Conservation (phyloP, 2,888 invertebrate genomes). For the Malthinus seriepunctatus region DNA sequence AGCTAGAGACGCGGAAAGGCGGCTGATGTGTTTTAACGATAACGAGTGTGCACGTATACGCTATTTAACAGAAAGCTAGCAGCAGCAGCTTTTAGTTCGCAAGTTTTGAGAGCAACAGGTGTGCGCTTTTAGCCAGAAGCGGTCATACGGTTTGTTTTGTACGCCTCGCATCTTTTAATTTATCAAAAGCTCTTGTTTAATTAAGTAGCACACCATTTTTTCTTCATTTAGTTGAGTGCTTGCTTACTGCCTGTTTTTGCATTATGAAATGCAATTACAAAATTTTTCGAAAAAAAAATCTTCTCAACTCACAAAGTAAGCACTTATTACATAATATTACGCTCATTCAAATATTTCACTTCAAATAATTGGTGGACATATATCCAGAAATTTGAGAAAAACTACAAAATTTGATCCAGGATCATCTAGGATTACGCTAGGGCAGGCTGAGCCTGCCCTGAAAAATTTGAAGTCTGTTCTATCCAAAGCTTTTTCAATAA, state of each 20-base stretch:
- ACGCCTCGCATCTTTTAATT: conserved; percentile 22
- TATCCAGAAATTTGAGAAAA: too few species aligned
- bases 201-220: conserved; percentile 18
- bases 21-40: conserved; percentile 32
- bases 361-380: too few species aligned
- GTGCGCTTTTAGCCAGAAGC: conserved; percentile 29
- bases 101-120: conserved; percentile 32
- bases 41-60: conserved; percentile 38
- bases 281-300: neutral
- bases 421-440: too few species aligned
- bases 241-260: neutral
- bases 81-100: conserved; percentile 32
- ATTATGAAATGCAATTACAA: conserved; percentile 11
- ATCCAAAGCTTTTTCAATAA: too few species aligned
- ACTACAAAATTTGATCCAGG: too few species aligned
- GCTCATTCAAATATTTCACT: too few species aligned
- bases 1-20: conserved; percentile 20
- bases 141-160: conserved; percentile 15
- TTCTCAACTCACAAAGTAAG: neutral
- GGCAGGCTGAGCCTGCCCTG: too few species aligned
- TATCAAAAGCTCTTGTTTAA: conserved; percentile 20
- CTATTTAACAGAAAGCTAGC: conserved; percentile 39
- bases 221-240: conserved; percentile 18
- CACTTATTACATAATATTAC: too few species aligned
- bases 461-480: too few species aligned